A percentile compares a stretch with the other conserved stretches of the same genome.
These are phyloP conservation scores for Coregonus clupeaformis DNA, from an alignment of 2,113 vertebrate genomes.

Conservation along the genomic window DNA sequence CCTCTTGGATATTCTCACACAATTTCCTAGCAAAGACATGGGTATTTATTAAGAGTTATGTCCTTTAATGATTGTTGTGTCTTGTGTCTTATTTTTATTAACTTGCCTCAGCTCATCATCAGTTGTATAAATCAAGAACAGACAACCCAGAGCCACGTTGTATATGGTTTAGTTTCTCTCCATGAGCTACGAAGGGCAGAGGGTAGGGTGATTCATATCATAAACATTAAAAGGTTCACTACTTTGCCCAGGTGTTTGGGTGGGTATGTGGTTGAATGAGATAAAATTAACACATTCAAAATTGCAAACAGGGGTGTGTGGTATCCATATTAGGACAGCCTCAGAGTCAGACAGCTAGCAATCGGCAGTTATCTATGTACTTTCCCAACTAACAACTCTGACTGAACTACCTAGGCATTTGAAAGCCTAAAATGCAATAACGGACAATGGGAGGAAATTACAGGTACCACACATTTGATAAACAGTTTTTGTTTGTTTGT, in stretches of 20 bases:
- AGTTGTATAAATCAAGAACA: conserved; percentile 31
- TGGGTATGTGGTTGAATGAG: too few relatives aligned
- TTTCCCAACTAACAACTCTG: not conserved
- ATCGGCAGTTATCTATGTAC: not conserved
- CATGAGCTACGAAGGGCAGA: not conserved
- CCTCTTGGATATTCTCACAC: conserved; percentile 25
- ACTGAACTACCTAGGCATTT: not conserved
- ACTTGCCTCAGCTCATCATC: conserved; percentile 21
- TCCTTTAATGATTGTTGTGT: conserved; percentile 24
- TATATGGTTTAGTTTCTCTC: not conserved
- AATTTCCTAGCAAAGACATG: conserved; percentile 13
- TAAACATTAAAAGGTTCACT: not conserved
- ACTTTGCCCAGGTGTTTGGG: not conserved
- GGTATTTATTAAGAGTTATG: conserved; percentile 43
- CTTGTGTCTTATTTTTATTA: conserved; percentile 19
- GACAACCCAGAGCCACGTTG: not conserved
- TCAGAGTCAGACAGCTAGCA: not conserved
- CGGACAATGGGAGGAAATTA: not conserved
- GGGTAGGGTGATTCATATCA: not conserved
- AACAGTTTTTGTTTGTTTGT: not conserved
- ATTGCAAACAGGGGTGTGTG: not conserved
- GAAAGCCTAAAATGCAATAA: not conserved
- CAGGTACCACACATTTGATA: not conserved
- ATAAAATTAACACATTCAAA: not conserved
- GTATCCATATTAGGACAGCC: not conserved